Conservation (phyloP, 1,140 invertebrate species). For the Ganaspis sp. region DNA sequence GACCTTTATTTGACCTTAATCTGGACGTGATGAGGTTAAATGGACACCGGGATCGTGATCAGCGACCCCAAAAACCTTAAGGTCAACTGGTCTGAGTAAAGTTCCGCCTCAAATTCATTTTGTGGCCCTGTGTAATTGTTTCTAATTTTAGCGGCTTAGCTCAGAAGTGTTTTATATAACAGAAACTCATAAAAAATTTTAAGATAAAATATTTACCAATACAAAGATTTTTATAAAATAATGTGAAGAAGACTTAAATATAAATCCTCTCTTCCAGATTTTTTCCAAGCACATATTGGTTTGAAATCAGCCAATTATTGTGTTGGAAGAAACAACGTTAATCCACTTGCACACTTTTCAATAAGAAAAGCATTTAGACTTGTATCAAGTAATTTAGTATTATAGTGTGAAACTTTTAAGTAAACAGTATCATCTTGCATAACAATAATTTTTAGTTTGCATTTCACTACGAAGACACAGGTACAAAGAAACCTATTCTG, state of each 20-base stretch:
- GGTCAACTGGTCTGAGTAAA: too few species aligned
- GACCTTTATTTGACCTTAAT: too few species aligned
- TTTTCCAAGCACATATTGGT: background rate
- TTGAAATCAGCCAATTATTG: background rate
- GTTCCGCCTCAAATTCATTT: too few species aligned
- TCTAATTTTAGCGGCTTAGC: too few species aligned
- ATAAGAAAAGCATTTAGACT: conserved; percentile 37
- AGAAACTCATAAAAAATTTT: background rate
- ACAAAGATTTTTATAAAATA: background rate
- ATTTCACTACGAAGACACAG: conserved; percentile 4
- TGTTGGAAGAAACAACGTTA: conserved; percentile 16
- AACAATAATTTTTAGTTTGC: conserved; percentile 29
- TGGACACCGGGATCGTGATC: too few species aligned
- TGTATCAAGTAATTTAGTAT: conserved; percentile 20
- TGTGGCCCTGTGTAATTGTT: too few species aligned
- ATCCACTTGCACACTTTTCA: too few species aligned
- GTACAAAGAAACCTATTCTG: conserved; percentile 28
- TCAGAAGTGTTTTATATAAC: too few species aligned
- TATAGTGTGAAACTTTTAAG: conserved; percentile 30
- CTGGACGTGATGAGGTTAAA: too few species aligned
- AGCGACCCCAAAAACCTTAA: too few species aligned
- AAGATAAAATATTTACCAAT: background rate
- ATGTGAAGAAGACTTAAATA: background rate
- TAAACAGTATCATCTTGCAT: conserved; percentile 27
- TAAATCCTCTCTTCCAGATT: background rate